phyloP scores from a whole-genome alignment of 2,797 vertebrate genomes.

The Neopelma chrysocephalum region DNA sequence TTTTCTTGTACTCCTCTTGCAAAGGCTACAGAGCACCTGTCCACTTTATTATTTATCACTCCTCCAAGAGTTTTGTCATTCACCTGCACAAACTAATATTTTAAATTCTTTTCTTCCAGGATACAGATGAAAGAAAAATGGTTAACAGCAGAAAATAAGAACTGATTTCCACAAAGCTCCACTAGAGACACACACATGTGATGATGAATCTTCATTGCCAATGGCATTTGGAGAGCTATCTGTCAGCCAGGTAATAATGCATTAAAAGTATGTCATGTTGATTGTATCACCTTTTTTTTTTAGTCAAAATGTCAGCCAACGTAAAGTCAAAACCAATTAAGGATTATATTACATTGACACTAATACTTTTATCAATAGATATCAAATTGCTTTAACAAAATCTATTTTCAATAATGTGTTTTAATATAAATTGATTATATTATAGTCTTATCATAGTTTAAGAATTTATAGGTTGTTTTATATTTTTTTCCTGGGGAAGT shows the following conservation, averaged over 20 bases:
- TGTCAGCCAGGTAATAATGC: neutral
- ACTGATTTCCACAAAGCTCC: neutral
- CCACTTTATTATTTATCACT: neutral
- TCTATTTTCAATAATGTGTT: neutral
- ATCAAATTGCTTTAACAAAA: slow-evolving; percentile 11
- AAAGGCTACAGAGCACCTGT: neutral
- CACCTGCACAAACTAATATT: neutral
- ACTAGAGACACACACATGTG: neutral
- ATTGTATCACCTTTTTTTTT: neutral
- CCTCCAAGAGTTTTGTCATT: neutral
- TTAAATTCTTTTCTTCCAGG: neutral
- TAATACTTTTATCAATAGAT: neutral
- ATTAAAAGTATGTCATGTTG: neutral
- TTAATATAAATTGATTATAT: neutral
- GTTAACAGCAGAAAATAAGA: neutral
- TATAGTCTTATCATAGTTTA: neutral
- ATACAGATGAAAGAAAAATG: neutral
- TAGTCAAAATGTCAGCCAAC: neutral
- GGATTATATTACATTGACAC: neutral
- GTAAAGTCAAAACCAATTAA: neutral
- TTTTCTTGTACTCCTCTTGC: neutral
- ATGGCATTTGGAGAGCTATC: neutral
- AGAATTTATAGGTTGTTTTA: neutral
- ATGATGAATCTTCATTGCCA: neutral
- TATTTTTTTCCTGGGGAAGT: neutral